phyloP scores from a whole-genome alignment of 2,888 invertebrate species.

The Embidobia sp. region DNA sequence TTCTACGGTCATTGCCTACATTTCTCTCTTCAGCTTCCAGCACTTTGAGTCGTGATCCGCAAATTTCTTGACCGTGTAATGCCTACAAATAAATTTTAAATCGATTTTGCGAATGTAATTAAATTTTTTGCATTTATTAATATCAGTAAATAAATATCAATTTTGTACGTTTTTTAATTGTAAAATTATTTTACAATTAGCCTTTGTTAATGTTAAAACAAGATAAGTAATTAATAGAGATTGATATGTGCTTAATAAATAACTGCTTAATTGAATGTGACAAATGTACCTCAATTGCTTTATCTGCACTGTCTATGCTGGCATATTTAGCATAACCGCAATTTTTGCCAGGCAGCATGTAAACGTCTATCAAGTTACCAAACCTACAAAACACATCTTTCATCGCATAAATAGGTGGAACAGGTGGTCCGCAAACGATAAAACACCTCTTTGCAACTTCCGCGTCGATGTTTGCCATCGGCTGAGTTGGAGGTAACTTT shows the following conservation, averaged over 20 bases:
- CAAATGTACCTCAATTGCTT: constrained; percentile 86
- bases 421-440: constrained; percentile 80
- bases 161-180: too few species aligned
- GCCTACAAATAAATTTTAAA: constrained; percentile 72
- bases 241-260: too few species aligned
- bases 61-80: constrained; percentile 93
- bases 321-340: constrained; percentile 96
- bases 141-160: too few species aligned
- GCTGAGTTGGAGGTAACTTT: constrained; percentile 88
- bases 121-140: too few species aligned
- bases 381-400: constrained; percentile 95
- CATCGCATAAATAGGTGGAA: constrained; percentile 90
- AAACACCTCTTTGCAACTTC: constrained; percentile 85
- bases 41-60: constrained; percentile 93
- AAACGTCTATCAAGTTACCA: constrained; percentile 94
- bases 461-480: constrained; percentile 87
- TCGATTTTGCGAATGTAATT: too few species aligned
- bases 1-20: constrained; percentile 78
- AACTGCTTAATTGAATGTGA: too few species aligned
- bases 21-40: constrained; percentile 92
- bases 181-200: too few species aligned
- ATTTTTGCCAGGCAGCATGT: constrained; percentile 93
- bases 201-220: too few species aligned
- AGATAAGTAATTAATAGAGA: too few species aligned
- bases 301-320: constrained; percentile 87